These are phyloP conservation scores for Charaxes varanes DNA, from an alignment of 1,140 invertebrate species.

Conservation along the genomic window DNA sequence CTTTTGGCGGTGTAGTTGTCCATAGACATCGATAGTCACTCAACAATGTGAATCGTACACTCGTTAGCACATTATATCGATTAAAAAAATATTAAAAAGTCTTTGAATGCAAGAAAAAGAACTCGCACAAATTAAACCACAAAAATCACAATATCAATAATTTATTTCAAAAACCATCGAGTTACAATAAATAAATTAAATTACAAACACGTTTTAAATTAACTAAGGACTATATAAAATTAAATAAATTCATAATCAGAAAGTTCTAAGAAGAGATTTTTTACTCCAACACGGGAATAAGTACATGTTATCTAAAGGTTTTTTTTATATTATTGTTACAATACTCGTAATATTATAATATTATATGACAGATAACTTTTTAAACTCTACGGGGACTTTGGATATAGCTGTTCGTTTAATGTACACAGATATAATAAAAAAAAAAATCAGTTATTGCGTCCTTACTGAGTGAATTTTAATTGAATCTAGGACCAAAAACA, in stretches of 20 bases:
- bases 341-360: conserved; percentile 2
- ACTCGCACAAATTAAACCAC: conserved; percentile 7
- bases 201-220: conserved; percentile 11
- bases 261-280: conserved; percentile 1
- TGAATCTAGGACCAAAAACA: too few species aligned
- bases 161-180: conserved; percentile 17
- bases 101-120: too few species aligned
- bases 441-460: conserved; percentile 1
- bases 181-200: conserved; percentile 20
- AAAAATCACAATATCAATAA: conserved; percentile 12
- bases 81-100: too few species aligned
- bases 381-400: conserved; percentile 40
- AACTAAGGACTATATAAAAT: conserved; percentile 5
- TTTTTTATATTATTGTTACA: too few species aligned
- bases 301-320: too few species aligned
- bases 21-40: too few species aligned
- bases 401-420: conserved; percentile 45
- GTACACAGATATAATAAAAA: conserved; percentile 7
- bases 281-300: conserved; percentile 22
- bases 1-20: too few species aligned
- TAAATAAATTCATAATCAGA: background rate
- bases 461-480: too few species aligned
- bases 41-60: too few species aligned
- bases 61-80: too few species aligned
- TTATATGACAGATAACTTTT: background rate